Evolutionary conservation across 2,797 vertebrate genomes (phyloP).

Genomic region (Enteromius unitaeniatus): DNA sequence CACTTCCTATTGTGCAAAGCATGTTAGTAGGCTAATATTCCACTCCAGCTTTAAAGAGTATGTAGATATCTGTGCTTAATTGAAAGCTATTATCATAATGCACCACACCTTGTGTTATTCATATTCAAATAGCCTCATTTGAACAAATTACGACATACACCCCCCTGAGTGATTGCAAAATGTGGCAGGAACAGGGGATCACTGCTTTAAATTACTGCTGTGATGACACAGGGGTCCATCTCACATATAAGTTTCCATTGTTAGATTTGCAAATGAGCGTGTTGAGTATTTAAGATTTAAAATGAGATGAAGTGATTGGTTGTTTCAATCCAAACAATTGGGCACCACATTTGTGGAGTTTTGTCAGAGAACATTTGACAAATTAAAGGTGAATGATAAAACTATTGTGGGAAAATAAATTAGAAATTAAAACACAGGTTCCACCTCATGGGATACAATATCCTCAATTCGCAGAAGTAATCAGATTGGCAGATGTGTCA

Average conservation of each 20-base stretch:
- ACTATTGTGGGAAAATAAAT: background rate
- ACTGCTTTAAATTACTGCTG: conserved; percentile 72
- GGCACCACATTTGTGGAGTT: background rate
- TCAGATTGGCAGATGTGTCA: background rate
- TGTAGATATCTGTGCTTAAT: conserved; percentile 75
- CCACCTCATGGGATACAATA: background rate
- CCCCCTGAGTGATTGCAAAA: conserved; percentile 76
- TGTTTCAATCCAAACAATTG: background rate
- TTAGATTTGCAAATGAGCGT: conserved; percentile 26
- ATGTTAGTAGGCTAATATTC: conserved; percentile 61
- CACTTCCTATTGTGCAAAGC: conserved; percentile 52
- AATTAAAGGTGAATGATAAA: conserved; percentile 20
- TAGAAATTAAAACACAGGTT: conserved; percentile 10
- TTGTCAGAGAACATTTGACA: background rate
- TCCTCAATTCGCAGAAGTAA: conserved; percentile 1
- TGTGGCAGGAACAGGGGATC: conserved; percentile 68
- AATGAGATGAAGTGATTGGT: conserved; percentile 13
- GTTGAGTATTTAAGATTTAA: conserved; percentile 58
- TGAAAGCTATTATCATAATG: conserved; percentile 78
- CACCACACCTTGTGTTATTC: conserved; percentile 76
- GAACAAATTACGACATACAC: conserved; percentile 70
- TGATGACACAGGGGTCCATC: conserved; percentile 36
- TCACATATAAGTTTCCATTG: conserved; percentile 25
- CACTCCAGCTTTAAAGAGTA: conserved; percentile 64
- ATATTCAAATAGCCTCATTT: conserved; percentile 77